phyloP scores from a whole-genome alignment of 2,113 vertebrate species.

The Notechis scutatus region DNA sequence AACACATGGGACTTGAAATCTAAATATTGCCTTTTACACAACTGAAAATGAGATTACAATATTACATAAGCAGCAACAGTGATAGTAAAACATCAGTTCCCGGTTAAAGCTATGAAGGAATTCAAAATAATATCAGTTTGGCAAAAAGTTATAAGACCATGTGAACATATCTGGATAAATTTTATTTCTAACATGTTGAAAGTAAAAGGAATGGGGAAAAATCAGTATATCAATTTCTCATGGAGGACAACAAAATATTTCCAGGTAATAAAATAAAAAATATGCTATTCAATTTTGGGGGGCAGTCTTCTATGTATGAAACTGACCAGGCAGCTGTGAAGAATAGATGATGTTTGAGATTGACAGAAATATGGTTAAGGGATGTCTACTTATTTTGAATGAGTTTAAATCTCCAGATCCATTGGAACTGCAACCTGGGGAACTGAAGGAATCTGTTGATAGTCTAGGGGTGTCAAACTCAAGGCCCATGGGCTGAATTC shows the following conservation, averaged over 20 bases:
- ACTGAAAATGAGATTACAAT: not conserved
- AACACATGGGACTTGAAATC: not conserved
- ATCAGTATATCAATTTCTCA: not conserved
- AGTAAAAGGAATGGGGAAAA: not conserved
- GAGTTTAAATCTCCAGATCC: not conserved
- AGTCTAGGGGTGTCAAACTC: no score
- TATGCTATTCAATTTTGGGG: not conserved
- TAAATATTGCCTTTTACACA: not conserved
- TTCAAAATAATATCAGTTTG: not conserved
- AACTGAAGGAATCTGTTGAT: not conserved
- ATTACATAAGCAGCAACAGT: not conserved
- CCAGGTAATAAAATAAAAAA: not conserved
- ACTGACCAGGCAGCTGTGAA: not conserved
- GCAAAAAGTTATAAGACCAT: not conserved
- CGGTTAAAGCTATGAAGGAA: not conserved
- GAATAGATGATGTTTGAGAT: not conserved
- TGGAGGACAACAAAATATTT: not conserved
- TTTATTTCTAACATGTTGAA: not conserved
- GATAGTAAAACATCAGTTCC: not conserved
- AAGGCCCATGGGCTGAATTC: no score
- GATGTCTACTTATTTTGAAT: not conserved
- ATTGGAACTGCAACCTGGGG: not conserved
- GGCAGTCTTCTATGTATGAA: not conserved
- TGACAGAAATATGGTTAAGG: not conserved
- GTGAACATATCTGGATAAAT: not conserved